Conservation (phyloP, 2,797 vertebrate genomes). For the Enteromius treurensis region DNA sequence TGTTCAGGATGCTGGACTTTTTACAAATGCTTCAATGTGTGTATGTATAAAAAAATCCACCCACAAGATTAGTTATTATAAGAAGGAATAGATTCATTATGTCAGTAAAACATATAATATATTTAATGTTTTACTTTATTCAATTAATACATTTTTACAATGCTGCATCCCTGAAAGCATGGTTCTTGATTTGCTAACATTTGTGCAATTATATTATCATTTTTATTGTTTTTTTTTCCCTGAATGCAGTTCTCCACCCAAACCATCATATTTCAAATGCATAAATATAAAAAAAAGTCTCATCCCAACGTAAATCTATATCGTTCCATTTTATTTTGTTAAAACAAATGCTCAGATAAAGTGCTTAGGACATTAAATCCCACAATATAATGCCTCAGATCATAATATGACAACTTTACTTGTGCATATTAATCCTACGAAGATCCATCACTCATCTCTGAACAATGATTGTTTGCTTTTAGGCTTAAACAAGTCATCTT, state of each 20-base stretch:
- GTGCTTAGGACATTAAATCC: not conserved
- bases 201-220: not conserved
- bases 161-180: not conserved
- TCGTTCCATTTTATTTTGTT: not conserved
- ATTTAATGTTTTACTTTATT: not conserved
- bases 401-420: not conserved
- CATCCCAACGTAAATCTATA: not conserved
- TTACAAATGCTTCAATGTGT: not conserved
- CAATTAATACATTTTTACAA: not conserved
- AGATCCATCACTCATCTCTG: constrained; percentile 22
- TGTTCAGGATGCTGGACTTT: not conserved
- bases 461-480: constrained; percentile 47
- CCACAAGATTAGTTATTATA: not conserved
- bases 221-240: not conserved
- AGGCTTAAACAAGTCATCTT: constrained; percentile 38
- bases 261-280: not conserved
- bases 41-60: not conserved
- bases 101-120: not conserved
- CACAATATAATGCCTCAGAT: not conserved
- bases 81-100: not conserved
- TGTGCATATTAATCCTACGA: not conserved
- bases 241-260: not conserved
- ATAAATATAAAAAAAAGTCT: not conserved
- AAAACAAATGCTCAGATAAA: not conserved
- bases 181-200: not conserved